Evolutionary conservation across 2,888 invertebrate genomes (phyloP), one percentile per base, ranked within the genome.

Genomic region (Deroplatys truncata): DNA sequence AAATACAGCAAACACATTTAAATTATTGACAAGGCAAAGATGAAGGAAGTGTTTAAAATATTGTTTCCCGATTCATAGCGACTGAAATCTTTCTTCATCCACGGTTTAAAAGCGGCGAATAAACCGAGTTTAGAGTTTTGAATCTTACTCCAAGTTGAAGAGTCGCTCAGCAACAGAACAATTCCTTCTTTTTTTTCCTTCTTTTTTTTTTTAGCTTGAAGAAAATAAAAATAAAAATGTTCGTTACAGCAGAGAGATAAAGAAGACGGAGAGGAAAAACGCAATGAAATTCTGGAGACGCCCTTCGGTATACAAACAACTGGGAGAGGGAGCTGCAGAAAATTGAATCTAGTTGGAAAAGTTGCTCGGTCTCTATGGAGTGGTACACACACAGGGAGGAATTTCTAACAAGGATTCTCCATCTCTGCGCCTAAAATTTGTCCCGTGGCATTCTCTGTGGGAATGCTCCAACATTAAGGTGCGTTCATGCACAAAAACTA

Each of bases 221-320:
- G 56, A 49, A 86, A 86, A 56, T 49, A 56, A 86, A 35, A 86
- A 56, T 25, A 35, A 86, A 86, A 56, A 86, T 28, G 86, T 56
- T n/a, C 7, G 35, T 16, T 28, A 28, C 35, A 86, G 31, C 28
- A 72, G 85, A 85, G 49, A 85, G 85, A 85, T n/a, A 43, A 85
- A 85, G 85, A 85, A 72, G 56, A 25, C 56, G 56, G 25, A 85
- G 83, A 87, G 43, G 43, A 25, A 87, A 35, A 31, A 82, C 82
- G 83, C 43, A 87, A 87, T 35, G 82, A 31, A 87, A 83, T 87
- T 87, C 83, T 43, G 87, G 16, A 35, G 87, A 83, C 31, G n/a
- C 87, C 31, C 82, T 72, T 20, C 49, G 28, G 87, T 87, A 35
- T 87, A 87, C 87, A 87, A 87, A 87, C 87, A 83, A 87, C 87